phyloP scores from a whole-genome alignment of 2,113 vertebrate species.

The Cercocebus atys region DNA sequence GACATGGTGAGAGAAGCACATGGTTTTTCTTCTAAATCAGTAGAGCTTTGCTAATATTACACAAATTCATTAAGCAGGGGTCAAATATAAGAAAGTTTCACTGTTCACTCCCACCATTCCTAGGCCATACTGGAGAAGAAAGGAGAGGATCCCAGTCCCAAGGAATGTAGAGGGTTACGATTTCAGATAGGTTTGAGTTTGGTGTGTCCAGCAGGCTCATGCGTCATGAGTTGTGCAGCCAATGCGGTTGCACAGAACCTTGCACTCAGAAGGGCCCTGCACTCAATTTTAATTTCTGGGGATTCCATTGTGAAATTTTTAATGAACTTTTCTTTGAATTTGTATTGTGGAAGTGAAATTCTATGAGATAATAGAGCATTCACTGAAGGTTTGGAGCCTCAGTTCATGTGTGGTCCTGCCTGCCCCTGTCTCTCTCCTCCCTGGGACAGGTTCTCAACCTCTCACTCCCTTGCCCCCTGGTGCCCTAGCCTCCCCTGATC shows the following conservation, averaged over 20 bases:
- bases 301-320: background rate
- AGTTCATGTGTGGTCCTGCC: background rate
- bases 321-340: background rate
- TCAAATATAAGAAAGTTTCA: background rate
- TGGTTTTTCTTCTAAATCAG: background rate
- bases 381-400: background rate
- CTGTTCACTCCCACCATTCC: too few species aligned
- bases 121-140: background rate
- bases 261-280: background rate
- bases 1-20: background rate
- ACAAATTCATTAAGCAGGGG: background rate
- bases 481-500: background rate
- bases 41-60: background rate
- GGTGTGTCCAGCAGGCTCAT: background rate
- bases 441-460: background rate
- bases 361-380: background rate
- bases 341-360: constrained; percentile 2
- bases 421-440: background rate
- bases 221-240: background rate
- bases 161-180: background rate
- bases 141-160: background rate
- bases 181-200: background rate
- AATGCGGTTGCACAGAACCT: background rate
- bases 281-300: background rate
- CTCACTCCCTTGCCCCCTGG: background rate